Base-by-base conservation (phyloP, 2,888 invertebrate genomes). In the Acanthacorydalis orientalis region DNA sequence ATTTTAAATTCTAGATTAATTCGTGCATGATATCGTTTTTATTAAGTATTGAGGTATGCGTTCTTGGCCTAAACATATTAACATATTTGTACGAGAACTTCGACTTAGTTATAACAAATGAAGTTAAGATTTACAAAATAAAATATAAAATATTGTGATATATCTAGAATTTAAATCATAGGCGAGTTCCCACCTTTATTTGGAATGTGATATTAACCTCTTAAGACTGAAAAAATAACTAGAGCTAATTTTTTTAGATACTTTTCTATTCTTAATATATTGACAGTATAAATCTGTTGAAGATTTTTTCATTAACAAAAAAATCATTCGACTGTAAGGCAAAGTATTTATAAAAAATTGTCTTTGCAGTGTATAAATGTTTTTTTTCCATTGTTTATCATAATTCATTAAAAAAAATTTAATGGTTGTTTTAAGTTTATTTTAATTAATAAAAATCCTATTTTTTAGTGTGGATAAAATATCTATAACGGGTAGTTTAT, bases 151-250 rank as follows among this genome's bases (percentile, higher is more conserved):
- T n/a, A 37, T 37, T 12, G 37, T 37, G 37, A 37, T 37, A 37
- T 12, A 37, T 12, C 14, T 12, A 14, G n/a, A 37, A 37, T 37
- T n/a, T 37, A 14, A 37, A 37, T 14, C 14, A 37, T 12, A 37
- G 14, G 14, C n/a, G 37, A 37, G 37, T n/a, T 37, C 37, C 37
- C 45, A 33, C 45, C 43, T 43, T 62, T 59, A 60, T 57, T 59
- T 57, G 59, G 60, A 59, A 63, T 68, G 69, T 68, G 69, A 69
- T 69, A 69, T 68, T 67, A 60, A 67, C 65, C 65, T 65, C 35
- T 64, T 64, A 63, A 69, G 69, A 69, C 69, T 69, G 69, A 69
- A 64, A 63, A 62, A 62, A 47, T 43, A 35, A 34, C 34, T 57
- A 57, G 62, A 61, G 59, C 60, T 63, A 62, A 63, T 61, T 64